phyloP scores from a whole-genome alignment of 2,797 vertebrate species.

The Chaetophractus vellerosus region DNA sequence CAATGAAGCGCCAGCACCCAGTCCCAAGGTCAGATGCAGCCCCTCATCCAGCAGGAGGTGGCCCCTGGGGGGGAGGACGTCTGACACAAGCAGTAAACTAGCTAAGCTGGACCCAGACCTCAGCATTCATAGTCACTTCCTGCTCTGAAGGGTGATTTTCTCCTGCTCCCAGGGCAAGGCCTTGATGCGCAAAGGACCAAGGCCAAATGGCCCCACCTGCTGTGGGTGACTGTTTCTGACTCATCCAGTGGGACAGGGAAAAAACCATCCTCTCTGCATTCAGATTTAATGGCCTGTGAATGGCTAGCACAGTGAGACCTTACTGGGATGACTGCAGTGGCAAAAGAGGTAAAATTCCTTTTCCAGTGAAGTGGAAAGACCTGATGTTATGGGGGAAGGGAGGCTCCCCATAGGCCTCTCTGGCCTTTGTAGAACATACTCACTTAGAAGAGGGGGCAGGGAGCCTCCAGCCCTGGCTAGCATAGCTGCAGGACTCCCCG shows the following conservation, averaged over 20 bases:
- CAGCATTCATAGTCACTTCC: neutral
- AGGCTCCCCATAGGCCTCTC: neutral
- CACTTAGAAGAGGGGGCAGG: neutral
- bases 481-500: neutral
- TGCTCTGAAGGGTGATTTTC: neutral
- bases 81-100: neutral
- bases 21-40: neutral
- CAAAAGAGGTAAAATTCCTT: slow-evolving; percentile 25
- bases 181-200: neutral
- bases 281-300: neutral
- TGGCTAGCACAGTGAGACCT: neutral
- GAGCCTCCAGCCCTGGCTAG: neutral
- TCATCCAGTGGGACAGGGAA: neutral
- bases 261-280: neutral
- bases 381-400: accelerated
- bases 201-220: neutral
- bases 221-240: neutral
- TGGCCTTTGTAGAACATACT: neutral
- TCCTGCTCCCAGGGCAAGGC: neutral
- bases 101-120: neutral
- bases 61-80: neutral
- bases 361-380: neutral
- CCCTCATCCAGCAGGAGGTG: neutral
- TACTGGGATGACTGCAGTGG: accelerated
- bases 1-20: neutral